Base-by-base conservation (phyloP, 1,140 invertebrate genomes). In the Heliconius melpomene region DNA sequence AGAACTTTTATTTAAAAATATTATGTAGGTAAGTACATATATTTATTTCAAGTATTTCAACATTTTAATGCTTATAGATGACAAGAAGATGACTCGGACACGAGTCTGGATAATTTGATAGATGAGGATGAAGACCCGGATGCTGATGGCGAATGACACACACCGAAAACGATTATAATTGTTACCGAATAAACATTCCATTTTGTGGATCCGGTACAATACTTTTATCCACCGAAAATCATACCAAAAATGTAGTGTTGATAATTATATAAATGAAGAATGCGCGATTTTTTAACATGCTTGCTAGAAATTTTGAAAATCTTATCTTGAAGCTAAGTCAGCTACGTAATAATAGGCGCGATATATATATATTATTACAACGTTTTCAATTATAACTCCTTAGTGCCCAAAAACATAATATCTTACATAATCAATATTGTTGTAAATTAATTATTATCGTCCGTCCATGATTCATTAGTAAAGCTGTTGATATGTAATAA, bases 41-140 rank as follows among this genome's bases (percentile, higher is more conserved):
- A n/a, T n/a, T n/a, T 23, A n/a, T 36, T n/a, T 71, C 26, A 71
- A 29, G 32, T 71, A 36, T 72, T 38, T 38, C 20, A 20, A 72
- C 9, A 18, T 2, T 9, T 71, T 71, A 9, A 36, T 46, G 11
- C 16, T 87, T 88, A n/a, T 84, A 94, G 93, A 93, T 94, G 94
- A 95, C 94, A 95, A 79, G 93, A 94, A 78, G 90, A 90, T 77
- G 94, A 95, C 91, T 94, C 93, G 89, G 94, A 95, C 84, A 88
- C 94, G 89, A 94, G 94, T 92, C 91, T 95, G 77, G 94, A 95
- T 76, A 91, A 94, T 83, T 84, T 94, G 76, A 88, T 95, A 73
- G 89, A 92, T 73, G 87, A 83, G 36, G 91, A 91, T 36, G 92
- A 92, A 57, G 91, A 92, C n/a, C 78, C 79, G 74, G 88, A 93